phyloP scores from a whole-genome alignment of 2,888 invertebrate genomes.

The Cataglyphis rosenhaueri region DNA sequence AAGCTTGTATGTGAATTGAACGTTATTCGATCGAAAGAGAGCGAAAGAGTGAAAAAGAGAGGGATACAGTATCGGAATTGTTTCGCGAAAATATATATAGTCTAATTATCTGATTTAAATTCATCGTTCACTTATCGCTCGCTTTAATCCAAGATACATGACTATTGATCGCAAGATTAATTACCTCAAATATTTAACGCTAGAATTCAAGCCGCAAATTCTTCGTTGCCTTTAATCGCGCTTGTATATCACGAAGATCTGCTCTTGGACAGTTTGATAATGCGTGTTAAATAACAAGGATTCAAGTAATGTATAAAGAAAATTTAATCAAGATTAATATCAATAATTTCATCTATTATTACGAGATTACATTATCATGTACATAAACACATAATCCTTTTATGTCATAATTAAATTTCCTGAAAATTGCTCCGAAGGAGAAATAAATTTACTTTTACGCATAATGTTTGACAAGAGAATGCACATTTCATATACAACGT shows the following conservation, averaged over 20 bases:
- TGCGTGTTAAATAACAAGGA: neutral
- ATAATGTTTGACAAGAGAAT: neutral
- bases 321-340: neutral
- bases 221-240: neutral
- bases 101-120: too few species aligned
- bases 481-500: neutral
- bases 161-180: too few species aligned
- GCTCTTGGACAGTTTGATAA: neutral
- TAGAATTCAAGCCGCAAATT: neutral
- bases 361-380: neutral
- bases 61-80: neutral
- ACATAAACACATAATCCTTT: neutral
- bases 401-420: neutral
- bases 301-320: neutral
- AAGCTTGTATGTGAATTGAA: neutral
- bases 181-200: too few species aligned
- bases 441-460: neutral
- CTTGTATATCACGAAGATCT: neutral
- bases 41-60: neutral
- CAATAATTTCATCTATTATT: conserved; percentile 3
- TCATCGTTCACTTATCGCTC: too few species aligned
- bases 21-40: neutral
- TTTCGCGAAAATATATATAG: conserved; percentile 8
- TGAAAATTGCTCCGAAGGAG: neutral
- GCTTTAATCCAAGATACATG: too few species aligned